Percentiles rank a stretch among this genome's conserved stretches.
Evolutionary conservation across 2,113 vertebrate genomes (phyloP).

Genomic region (Pleuronectes platessa): DNA sequence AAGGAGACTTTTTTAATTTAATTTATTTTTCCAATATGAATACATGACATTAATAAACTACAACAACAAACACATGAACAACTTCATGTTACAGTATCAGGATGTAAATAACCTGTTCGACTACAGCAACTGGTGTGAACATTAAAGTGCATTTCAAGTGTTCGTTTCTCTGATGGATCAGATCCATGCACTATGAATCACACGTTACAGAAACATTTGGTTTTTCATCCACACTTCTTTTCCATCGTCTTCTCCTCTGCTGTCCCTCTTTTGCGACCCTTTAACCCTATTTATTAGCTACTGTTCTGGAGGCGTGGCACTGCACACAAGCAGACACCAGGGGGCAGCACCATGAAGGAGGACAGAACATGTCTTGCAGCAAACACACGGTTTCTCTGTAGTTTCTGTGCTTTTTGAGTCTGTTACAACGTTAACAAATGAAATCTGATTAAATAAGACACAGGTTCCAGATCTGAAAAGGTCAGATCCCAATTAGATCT

Average conservation of each 20-base stretch:
- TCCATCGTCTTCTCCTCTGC: neutral
- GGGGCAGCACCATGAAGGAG: slow-evolving; percentile 50
- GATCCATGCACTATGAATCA: slow-evolving; percentile 8
- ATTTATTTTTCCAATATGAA: slow-evolving; percentile 23
- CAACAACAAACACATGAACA: neutral
- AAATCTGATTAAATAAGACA: neutral
- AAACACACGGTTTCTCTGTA: neutral
- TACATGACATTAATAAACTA: slow-evolving; percentile 13
- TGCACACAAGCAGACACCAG: slow-evolving; percentile 35
- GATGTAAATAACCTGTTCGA: neutral
- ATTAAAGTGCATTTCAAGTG: slow-evolving; percentile 63
- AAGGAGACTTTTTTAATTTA: slow-evolving; percentile 14
- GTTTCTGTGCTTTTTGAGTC: neutral
- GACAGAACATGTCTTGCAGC: neutral
- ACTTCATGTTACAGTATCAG: slow-evolving; percentile 29
- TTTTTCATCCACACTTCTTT: slow-evolving; percentile 3
- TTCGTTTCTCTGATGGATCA: neutral
- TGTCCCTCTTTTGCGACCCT: slow-evolving; percentile 17
- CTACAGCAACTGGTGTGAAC: slow-evolving; percentile 8
- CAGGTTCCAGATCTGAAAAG: neutral
- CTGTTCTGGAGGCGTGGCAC: neutral
- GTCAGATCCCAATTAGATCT: neutral
- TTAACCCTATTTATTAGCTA: slow-evolving; percentile 2
- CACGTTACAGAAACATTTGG: slow-evolving; percentile 7
- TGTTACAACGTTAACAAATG: neutral